These are phyloP conservation scores for Schrankia costaestrigalis DNA, from an alignment of 2,888 invertebrate genomes.

Conservation along the genomic window DNA sequence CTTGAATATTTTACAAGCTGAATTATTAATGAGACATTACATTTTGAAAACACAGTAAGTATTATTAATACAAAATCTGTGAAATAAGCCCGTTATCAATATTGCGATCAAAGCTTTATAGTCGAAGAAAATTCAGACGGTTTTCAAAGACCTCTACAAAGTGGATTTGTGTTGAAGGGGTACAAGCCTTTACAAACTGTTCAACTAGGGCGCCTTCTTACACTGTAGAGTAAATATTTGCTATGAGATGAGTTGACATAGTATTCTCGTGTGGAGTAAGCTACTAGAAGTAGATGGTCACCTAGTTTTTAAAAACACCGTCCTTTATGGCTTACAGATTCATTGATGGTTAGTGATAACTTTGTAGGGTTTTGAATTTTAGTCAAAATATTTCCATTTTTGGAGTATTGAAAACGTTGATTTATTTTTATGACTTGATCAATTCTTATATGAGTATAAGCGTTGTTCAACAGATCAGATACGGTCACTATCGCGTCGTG, in stretches of 20 bases:
- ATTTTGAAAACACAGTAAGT: too few species aligned
- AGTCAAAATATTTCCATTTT: too few species aligned
- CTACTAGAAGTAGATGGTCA: slow-evolving; percentile 28
- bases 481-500: too few species aligned
- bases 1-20: too few species aligned
- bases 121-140: slow-evolving; percentile 33
- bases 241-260: slow-evolving; percentile 62
- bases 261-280: slow-evolving; percentile 36
- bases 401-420: too few species aligned
- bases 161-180: slow-evolving; percentile 55
- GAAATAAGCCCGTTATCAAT: slow-evolving; percentile 25
- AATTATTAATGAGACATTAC: too few species aligned
- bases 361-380: too few species aligned
- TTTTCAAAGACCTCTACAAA: slow-evolving; percentile 42
- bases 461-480: too few species aligned
- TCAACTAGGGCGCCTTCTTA: slow-evolving; percentile 55
- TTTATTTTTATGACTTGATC: too few species aligned
- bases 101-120: slow-evolving; percentile 32
- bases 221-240: slow-evolving; percentile 55
- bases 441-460: too few species aligned
- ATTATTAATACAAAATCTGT: slow-evolving; percentile 7
- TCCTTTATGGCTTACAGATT: too few species aligned
- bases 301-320: slow-evolving; percentile 21
- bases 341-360: too few species aligned
- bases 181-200: slow-evolving; percentile 45